A percentile compares a stretch with the other conserved stretches of the same genome.
These are phyloP conservation scores for Balanococcus diminutus DNA, from an alignment of 2,888 invertebrate species.

Conservation along the genomic window DNA sequence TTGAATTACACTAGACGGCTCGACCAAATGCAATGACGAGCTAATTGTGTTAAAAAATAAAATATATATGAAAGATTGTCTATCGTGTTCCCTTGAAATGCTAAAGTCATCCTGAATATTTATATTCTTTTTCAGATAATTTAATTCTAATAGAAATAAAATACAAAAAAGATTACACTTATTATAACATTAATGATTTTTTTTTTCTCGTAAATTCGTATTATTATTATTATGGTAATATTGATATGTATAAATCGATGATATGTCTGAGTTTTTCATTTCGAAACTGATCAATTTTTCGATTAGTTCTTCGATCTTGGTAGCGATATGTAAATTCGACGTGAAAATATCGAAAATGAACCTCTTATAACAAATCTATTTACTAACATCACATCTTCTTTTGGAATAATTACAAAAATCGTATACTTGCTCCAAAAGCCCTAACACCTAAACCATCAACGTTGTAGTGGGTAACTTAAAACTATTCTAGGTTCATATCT, in stretches of 20 bases:
- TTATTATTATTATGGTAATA: neutral
- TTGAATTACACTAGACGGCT: neutral
- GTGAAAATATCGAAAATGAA: neutral
- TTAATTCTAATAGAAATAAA: slow-evolving; percentile 16
- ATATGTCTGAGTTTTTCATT: slow-evolving; percentile 18
- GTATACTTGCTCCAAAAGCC: neutral
- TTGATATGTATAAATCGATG: slow-evolving; percentile 46
- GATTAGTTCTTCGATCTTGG: neutral
- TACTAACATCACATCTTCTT: neutral
- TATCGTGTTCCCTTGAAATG: slow-evolving; percentile 35
- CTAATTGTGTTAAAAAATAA: neutral
- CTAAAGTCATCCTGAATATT: slow-evolving; percentile 29
- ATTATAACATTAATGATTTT: neutral
- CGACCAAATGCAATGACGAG: neutral
- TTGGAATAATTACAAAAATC: neutral
- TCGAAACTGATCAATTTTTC: neutral
- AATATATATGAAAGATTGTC: slow-evolving; percentile 33
- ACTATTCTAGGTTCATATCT: neutral
- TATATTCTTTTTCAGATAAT: neutral
- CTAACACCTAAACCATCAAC: neutral
- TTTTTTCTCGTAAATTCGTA: neutral
- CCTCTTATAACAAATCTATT: neutral
- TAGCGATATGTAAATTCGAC: neutral
- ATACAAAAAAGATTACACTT: slow-evolving; percentile 1
- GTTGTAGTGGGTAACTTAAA: neutral